Base-by-base conservation (phyloP, 2,797 vertebrate species). In the Fratercula arctica region DNA sequence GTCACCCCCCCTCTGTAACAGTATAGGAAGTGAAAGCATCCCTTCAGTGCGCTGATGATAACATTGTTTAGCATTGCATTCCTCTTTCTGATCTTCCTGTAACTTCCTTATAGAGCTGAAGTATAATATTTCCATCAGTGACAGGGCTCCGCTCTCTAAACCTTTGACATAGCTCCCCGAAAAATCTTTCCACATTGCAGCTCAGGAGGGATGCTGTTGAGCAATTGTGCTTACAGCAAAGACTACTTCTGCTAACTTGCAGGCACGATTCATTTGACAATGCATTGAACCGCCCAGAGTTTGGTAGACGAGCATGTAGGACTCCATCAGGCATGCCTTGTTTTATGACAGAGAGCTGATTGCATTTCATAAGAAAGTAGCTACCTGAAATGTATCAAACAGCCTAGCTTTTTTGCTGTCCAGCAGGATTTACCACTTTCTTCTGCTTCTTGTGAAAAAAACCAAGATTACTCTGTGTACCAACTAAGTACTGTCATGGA, bases 51-150 rank as follows among this genome's bases (percentile, higher is more conserved):
- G 17, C 77, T 83, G 78, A 72, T 75, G 78, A 97, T 96, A 95
- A 78, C 87, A 75, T 91, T 91, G 85, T 96, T 96, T 97, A 81
- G 56, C 83, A 89, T 57, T 91, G 77, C 82, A 77, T 95, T 95
- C 91, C 60, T 89, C 76, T 95, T 91, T 93, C 75, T 88, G 56
- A 74, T 81, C 77, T 61, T 61, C 57, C 48, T 85, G 41, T 53
- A 84, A 67, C 81, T 70, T 87, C 61, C 33, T 43, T 43, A 84
- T 5, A 87, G 48, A 78, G 72, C 60, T 93, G 39, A 96, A 45
- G 33, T 76, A 84, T 77, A 89, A 21, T 60, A 86, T 85, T 95
- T 91, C 82, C 61, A 75, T 66, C 64, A 21, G 48, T 59, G 37
- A 37, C 33, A 50, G 33, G 6, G 18, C 15, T 87, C 45, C 74